phyloP scores from a whole-genome alignment of 2,113 vertebrate genomes.

The Mobula hypostoma region DNA sequence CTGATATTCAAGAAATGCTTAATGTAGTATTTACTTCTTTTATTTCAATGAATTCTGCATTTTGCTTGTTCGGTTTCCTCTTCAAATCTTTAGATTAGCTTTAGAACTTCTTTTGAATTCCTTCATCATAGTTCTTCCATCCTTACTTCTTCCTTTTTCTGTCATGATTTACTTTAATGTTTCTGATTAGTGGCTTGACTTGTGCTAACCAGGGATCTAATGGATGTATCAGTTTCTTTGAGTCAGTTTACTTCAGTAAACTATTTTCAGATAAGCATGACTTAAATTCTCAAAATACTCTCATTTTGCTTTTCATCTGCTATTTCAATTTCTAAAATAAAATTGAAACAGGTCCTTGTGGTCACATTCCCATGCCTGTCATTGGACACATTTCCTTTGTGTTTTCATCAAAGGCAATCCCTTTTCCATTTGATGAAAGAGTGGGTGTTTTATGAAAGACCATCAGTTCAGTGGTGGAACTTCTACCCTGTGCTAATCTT shows the following conservation, averaged over 20 bases:
- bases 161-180: conserved; percentile 9
- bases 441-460: neutral
- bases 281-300: neutral
- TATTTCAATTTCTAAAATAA: neutral
- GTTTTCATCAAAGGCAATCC: neutral
- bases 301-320: neutral
- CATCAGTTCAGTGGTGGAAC: neutral
- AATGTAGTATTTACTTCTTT: neutral
- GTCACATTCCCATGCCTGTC: neutral
- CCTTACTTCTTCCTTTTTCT: neutral
- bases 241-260: conserved; percentile 24
- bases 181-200: neutral
- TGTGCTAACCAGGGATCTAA: conserved; percentile 10
- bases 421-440: neutral
- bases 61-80: neutral
- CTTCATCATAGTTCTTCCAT: neutral
- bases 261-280: neutral
- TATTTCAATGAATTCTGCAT: neutral
- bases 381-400: no score
- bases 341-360: neutral
- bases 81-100: neutral
- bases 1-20: neutral
- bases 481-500: neutral
- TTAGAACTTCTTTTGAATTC: neutral
- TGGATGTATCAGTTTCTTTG: neutral